These are phyloP conservation scores for Donacobius atricapilla DNA, from an alignment of 2,113 vertebrate species.

Conservation along the genomic window DNA sequence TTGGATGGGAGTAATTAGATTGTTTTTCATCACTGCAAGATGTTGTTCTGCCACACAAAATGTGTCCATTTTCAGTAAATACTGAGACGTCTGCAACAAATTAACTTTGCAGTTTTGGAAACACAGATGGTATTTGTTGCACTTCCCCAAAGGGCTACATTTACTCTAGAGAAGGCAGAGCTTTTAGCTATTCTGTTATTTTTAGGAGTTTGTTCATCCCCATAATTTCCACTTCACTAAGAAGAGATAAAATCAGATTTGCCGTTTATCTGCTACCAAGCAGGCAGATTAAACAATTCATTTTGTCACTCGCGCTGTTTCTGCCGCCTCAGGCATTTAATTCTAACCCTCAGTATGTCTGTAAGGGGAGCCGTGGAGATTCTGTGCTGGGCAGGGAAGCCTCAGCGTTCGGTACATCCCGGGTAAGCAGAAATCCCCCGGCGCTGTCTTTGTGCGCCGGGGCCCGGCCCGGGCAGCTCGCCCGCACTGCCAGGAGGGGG, in stretches of 20 bases:
- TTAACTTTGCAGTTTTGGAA: slow-evolving; percentile 13
- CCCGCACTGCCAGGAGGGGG: background rate
- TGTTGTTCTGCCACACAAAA: slow-evolving; percentile 44
- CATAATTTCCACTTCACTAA: background rate
- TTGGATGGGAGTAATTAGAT: background rate
- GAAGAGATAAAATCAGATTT: background rate
- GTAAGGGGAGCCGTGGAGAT: background rate
- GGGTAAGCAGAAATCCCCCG: background rate
- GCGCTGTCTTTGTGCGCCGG: background rate
- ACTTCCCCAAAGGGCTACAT: slow-evolving; percentile 11
- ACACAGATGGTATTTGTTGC: slow-evolving; percentile 61
- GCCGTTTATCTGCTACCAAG: background rate
- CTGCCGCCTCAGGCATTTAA: background rate
- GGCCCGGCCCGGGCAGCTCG: background rate
- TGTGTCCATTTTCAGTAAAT: slow-evolving; percentile 50
- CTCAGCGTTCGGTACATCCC: fast-evolving
- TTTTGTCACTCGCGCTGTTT: background rate
- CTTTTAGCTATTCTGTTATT: slow-evolving; percentile 17
- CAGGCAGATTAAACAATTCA: background rate
- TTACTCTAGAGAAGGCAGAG: background rate
- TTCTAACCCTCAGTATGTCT: background rate
- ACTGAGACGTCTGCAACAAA: slow-evolving; percentile 13
- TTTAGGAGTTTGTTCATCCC: background rate
- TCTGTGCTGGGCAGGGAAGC: fast-evolving
- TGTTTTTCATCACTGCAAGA: slow-evolving; percentile 17